Evolutionary conservation across 1,140 invertebrate species (phyloP).

Genomic region (Pogonomyrmex barbatus): DNA sequence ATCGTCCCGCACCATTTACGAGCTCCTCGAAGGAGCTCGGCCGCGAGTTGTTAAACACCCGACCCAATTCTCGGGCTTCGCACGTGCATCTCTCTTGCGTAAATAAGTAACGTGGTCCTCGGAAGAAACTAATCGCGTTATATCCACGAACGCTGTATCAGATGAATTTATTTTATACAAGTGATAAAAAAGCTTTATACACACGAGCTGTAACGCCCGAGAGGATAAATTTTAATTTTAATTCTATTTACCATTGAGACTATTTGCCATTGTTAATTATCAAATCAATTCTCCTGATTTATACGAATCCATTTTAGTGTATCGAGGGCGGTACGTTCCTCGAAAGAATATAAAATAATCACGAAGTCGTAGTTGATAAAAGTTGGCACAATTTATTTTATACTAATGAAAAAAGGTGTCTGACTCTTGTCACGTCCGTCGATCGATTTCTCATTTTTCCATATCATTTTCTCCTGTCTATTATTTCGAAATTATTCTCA

Average conservation of each 20-base stretch:
- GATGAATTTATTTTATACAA: neutral
- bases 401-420: too few species aligned
- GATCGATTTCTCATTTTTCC: too few species aligned
- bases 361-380: too few species aligned
- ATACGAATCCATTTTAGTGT: too few species aligned
- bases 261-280: neutral
- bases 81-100: constrained; percentile 7
- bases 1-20: constrained; percentile 68
- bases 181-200: neutral
- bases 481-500: too few species aligned
- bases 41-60: constrained; percentile 71
- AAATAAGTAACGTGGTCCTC: neutral
- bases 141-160: neutral
- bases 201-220: neutral
- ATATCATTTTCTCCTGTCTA: too few species aligned
- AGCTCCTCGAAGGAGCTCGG: constrained; percentile 68
- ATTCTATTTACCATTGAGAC: neutral
- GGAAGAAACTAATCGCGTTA: constrained; percentile 17
- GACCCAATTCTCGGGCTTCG: constrained; percentile 47
- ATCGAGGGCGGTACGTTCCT: too few species aligned
- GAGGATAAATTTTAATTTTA: constrained; percentile 17
- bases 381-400: too few species aligned
- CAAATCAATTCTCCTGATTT: neutral
- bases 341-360: too few species aligned
- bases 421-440: too few species aligned